Percentiles rank a stretch among this genome's conserved stretches.
Evolutionary conservation across 2,888 invertebrate species (phyloP).

Genomic region (Eurytoma adleriae): DNA sequence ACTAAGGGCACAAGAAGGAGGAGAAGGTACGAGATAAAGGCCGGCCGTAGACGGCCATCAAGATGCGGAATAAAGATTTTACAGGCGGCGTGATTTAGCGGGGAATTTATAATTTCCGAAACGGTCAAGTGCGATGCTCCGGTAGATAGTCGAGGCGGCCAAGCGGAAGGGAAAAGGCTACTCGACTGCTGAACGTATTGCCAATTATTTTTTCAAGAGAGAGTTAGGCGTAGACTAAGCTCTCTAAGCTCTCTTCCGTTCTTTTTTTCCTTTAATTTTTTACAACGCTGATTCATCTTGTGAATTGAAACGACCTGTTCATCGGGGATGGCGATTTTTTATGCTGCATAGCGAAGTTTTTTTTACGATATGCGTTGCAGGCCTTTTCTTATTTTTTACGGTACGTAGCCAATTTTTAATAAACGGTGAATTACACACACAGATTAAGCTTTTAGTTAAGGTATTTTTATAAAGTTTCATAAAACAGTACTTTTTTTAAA

Average conservation of each 20-base stretch:
- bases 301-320: too few species aligned
- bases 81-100: constrained; percentile 5
- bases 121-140: too few species aligned
- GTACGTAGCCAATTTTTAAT: constrained; percentile 32
- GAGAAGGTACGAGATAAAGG: constrained; percentile 17
- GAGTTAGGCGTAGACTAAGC: too few species aligned
- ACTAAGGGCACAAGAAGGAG: not conserved
- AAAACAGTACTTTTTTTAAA: constrained; percentile 3
- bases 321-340: not conserved
- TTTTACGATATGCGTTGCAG: not conserved
- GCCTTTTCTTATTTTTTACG: constrained; percentile 19
- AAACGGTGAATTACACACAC: constrained; percentile 9
- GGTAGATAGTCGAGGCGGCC: too few species aligned
- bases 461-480: constrained; percentile 30
- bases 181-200: too few species aligned
- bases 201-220: too few species aligned
- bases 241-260: too few species aligned
- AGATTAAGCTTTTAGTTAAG: constrained; percentile 7
- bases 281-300: too few species aligned
- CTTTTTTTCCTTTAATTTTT: too few species aligned
- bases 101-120: too few species aligned
- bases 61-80: constrained; percentile 45
- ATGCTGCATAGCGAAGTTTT: not conserved
- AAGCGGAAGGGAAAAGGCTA: too few species aligned
- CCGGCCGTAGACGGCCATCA: constrained; percentile 15